Conservation (phyloP, 2,888 invertebrate genomes). For the Colletes collaris region DNA sequence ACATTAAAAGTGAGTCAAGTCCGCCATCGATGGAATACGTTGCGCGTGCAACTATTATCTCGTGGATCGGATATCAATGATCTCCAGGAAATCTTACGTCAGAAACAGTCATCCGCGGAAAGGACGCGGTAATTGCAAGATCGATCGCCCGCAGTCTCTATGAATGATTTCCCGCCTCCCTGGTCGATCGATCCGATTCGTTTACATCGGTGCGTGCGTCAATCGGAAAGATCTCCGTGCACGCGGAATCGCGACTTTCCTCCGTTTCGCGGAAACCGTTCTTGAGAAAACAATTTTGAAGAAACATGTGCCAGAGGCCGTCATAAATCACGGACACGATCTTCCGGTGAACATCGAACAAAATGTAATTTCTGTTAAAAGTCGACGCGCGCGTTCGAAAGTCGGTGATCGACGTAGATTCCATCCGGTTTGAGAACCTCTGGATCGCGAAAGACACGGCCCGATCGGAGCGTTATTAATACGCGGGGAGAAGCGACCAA, state of each 20-base stretch:
- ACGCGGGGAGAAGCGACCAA: neutral
- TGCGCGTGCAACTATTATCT: no score
- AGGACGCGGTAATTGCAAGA: neutral
- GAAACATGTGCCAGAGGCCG: neutral
- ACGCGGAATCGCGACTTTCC: constrained; percentile 34
- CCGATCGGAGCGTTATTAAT: constrained; percentile 22
- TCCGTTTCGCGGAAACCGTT: constrained; percentile 6
- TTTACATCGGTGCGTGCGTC: constrained; percentile 12
- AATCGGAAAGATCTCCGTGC: constrained; percentile 23
- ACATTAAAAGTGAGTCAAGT: constrained; percentile 37
- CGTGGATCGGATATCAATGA: constrained; percentile 47
- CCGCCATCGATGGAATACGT: neutral
- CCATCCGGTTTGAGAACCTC: constrained; percentile 14
- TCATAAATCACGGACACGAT: constrained; percentile 1
- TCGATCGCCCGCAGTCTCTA: neutral
- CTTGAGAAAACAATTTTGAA: neutral
- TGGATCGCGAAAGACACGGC: constrained; percentile 13
- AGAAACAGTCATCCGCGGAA: constrained; percentile 27
- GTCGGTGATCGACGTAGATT: no score
- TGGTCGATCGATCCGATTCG: constrained; percentile 39
- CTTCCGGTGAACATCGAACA: neutral
- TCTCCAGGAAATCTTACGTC: constrained; percentile 52
- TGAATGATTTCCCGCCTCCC: constrained; percentile 9
- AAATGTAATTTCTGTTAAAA: no score
- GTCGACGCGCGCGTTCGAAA: no score